A percentile compares a stretch with the other conserved stretches of the same genome.
Conservation (phyloP, 2,888 invertebrate species). For the Clanis bilineata region DNA sequence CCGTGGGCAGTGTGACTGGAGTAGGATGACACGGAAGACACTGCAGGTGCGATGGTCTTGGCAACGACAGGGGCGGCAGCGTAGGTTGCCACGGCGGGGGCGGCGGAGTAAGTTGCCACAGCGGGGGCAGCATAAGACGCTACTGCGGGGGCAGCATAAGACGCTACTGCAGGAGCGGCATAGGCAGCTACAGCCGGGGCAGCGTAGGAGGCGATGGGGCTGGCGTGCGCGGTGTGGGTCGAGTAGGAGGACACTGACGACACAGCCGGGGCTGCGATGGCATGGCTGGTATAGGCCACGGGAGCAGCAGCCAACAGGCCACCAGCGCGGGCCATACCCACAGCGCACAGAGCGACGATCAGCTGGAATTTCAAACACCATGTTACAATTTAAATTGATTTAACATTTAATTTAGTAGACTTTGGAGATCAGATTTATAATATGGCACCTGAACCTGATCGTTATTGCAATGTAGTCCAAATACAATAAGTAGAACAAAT, state of each 20-base stretch:
- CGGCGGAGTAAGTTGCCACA: constrained; percentile 68
- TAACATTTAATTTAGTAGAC: too few relatives aligned
- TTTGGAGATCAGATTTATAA: too few relatives aligned
- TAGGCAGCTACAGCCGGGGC: constrained; percentile 77
- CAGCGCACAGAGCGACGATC: constrained; percentile 80
- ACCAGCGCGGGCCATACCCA: constrained; percentile 83
- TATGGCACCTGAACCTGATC: too few relatives aligned
- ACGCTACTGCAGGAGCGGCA: constrained; percentile 38
- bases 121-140: constrained; percentile 30
- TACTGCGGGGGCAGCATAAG: constrained; percentile 41
- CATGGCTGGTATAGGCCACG: constrained; percentile 72
- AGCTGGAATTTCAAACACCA: constrained; percentile 23
- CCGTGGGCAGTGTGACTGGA: constrained; percentile 53
- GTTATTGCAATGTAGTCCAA: too few relatives aligned
- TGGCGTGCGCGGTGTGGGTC: constrained; percentile 37
- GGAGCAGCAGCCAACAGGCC: constrained; percentile 72
- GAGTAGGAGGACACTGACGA: too few relatives aligned
- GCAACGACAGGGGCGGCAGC: constrained; percentile 44
- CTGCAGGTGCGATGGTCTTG: constrained; percentile 49
- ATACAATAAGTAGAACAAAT: too few relatives aligned
- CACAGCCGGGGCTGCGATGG: constrained; percentile 55
- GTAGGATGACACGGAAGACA: constrained; percentile 54
- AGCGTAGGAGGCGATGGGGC: constrained; percentile 49
- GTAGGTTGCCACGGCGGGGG: constrained; percentile 51
- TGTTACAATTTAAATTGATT: constrained; percentile 52